A percentile compares a stretch with the other conserved stretches of the same genome.
Conservation (phyloP, 2,888 invertebrate species). For the Plagodis pulveraria region DNA sequence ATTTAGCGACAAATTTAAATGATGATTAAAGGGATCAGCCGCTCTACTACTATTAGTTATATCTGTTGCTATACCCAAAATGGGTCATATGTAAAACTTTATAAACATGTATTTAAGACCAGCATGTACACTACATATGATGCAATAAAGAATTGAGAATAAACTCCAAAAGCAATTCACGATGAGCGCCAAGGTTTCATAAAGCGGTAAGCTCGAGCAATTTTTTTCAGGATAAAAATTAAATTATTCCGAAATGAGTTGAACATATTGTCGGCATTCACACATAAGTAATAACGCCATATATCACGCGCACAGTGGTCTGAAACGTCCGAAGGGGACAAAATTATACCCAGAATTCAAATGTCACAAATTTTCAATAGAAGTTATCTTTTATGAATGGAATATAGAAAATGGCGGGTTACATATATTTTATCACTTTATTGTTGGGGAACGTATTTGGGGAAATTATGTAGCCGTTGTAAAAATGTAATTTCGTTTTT, state of each 20-base stretch:
- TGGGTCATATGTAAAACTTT: too few relatives aligned
- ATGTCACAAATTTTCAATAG: conserved; percentile 42
- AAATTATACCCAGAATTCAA: conserved; percentile 36
- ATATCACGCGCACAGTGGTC: conserved; percentile 3
- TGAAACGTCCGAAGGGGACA: conserved; percentile 12
- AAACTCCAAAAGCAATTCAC: too few relatives aligned
- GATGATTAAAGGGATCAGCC: too few relatives aligned
- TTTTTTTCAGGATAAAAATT: conserved; percentile 13
- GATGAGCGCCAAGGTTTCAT: too few relatives aligned
- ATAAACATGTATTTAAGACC: too few relatives aligned
- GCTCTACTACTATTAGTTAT: too few relatives aligned
- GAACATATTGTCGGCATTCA: conserved; percentile 12
- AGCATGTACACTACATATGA: too few relatives aligned
- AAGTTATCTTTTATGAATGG: conserved; percentile 40
- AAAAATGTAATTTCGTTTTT: conserved; percentile 23
- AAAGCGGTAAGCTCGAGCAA: background rate
- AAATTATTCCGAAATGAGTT: conserved; percentile 17
- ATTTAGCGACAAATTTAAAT: too few relatives aligned
- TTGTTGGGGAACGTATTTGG: conserved; percentile 32
- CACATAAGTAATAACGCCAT: conserved; percentile 20
- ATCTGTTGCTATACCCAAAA: too few relatives aligned
- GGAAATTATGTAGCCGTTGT: conserved; percentile 28
- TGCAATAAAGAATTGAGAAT: too few relatives aligned
- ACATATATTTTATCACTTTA: conserved; percentile 40
- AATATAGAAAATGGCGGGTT: conserved; percentile 41